These are phyloP conservation scores for Trachymyrmex cornetzi DNA, from an alignment of 1,140 invertebrate genomes.

Conservation along the genomic window DNA sequence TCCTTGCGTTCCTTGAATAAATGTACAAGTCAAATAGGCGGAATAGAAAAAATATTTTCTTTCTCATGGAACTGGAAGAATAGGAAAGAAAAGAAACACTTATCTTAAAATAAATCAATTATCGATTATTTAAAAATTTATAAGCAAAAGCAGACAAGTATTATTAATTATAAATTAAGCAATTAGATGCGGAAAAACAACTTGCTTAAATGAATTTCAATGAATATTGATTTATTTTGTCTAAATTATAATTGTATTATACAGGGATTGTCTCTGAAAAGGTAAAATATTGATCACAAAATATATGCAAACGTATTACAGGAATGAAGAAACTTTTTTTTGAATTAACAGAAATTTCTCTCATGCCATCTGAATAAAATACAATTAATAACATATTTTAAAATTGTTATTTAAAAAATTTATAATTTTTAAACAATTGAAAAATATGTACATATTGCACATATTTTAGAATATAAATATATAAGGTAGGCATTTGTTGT, in stretches of 20 bases:
- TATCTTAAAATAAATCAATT: neutral
- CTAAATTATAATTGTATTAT: constrained; percentile 14
- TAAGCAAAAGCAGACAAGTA: neutral
- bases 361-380: neutral
- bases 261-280: neutral
- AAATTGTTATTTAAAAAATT: neutral
- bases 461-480: constrained; percentile 3
- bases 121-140: constrained; percentile 21
- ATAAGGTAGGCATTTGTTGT: neutral
- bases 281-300: neutral
- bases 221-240: neutral
- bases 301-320: neutral
- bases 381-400: too few relatives aligned
- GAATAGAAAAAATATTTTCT: constrained; percentile 25
- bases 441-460: neutral
- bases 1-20: neutral
- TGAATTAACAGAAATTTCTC: neutral
- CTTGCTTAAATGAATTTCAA: constrained; percentile 1
- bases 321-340: neutral
- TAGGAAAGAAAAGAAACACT: neutral
- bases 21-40: neutral
- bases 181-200: neutral
- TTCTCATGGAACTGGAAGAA: neutral
- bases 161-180: constrained; percentile 10
- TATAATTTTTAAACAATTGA: constrained; percentile 18